Evolutionary conservation across 2,113 vertebrate genomes (phyloP).

Genomic region (Syngnathus floridae): DNA sequence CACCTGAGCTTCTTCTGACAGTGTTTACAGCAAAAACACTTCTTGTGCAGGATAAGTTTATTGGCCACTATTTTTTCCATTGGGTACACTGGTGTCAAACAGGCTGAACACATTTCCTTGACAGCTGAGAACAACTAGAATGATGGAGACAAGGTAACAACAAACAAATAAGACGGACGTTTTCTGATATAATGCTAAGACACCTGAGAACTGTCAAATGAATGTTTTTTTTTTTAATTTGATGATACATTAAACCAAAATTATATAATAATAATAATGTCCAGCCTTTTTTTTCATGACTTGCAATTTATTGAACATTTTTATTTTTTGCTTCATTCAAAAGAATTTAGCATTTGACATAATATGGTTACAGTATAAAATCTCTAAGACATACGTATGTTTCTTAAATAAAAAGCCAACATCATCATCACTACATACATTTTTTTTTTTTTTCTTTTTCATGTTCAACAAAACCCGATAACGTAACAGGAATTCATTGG

Average conservation of each 20-base stretch:
- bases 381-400: slow-evolving; percentile 42
- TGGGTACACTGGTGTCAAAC: slow-evolving; percentile 72
- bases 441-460: slow-evolving; percentile 10
- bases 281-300: background rate
- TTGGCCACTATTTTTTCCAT: slow-evolving; percentile 73
- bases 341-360: slow-evolving; percentile 34
- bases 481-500: slow-evolving; percentile 33
- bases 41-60: slow-evolving; percentile 67
- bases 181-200: background rate
- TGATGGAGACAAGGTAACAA: slow-evolving; percentile 30
- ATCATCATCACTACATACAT: slow-evolving; percentile 23
- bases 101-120: slow-evolving; percentile 74
- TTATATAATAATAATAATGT: background rate
- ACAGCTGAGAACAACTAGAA: slow-evolving; percentile 58
- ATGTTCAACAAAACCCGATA: slow-evolving; percentile 37
- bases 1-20: slow-evolving; percentile 81
- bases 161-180: background rate
- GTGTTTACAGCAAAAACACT: slow-evolving; percentile 79
- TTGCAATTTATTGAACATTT: slow-evolving; percentile 49
- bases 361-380: slow-evolving; percentile 54
- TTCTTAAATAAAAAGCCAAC: slow-evolving; percentile 32
- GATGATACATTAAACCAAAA: too few relatives aligned
- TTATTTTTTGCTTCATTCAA: slow-evolving; percentile 36
- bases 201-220: too few relatives aligned
- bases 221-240: too few relatives aligned